Base-by-base conservation (phyloP, 2,888 invertebrate species). In the Philereme vetulata region DNA sequence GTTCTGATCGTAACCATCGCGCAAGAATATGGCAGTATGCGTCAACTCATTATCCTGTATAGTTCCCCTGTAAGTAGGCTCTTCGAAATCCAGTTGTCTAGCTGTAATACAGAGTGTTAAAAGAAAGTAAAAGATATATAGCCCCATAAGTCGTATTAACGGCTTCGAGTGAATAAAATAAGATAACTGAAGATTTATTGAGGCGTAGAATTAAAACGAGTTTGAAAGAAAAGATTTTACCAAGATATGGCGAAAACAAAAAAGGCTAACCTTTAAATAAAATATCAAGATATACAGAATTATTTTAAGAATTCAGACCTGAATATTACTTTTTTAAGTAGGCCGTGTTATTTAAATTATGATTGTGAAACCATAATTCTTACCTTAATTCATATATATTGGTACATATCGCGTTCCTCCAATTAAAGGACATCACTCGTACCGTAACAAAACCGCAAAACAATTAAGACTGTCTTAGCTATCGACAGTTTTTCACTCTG, bases 81-180 rank as follows among this genome's bases (percentile, higher is more conserved):
- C 73, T 71, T 78, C 79, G 72, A 90, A 90, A 65, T 65, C 65
- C 65, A 89, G 72, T 72, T 73, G 61, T 72, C 81, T 82, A 49
- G 82, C 89, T 88, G 82, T 54, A 72, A 76, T 71, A 58, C 64
- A 65, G 64, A 66, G 65, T 56, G 49, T 65, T 54, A 64, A 55
- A 68, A 70, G 59, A 66, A 51, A 59, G 54, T 67, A 60, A 64
- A 71, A 52, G 49, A 61, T 61, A 64, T 51, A 59, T 42, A 62
- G 42, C 11, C 60, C 57, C 51, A 47, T 60, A 65, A 65, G 52
- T 56, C 52, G 56, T 54, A 46, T 57, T 62, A 64, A 68, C 46
- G 47, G 56, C 56, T 35, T 50, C 36, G 38, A 47, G 49, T 53
- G 49, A 49, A 66, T 56, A 62, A 61, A 49, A 57, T 50, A 55